phyloP scores from a whole-genome alignment of 2,113 vertebrate genomes.

The Channa maculata region DNA sequence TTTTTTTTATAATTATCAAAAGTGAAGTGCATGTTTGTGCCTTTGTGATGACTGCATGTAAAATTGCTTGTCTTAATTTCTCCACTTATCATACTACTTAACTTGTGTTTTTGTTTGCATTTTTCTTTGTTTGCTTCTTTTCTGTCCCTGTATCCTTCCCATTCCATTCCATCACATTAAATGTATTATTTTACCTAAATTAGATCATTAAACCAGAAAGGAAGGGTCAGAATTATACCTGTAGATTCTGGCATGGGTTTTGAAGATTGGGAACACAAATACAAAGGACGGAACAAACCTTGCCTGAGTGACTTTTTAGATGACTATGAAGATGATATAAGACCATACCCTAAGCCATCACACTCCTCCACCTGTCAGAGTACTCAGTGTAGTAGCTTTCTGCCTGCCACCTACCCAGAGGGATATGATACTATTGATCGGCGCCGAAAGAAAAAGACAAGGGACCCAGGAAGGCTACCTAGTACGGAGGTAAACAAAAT shows the following conservation, averaged over 20 bases:
- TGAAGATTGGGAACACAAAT: conserved; percentile 87
- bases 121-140: conserved; percentile 63
- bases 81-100: conserved; percentile 40
- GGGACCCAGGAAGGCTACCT: conserved; percentile 64
- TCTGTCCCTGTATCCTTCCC: conserved; percentile 49
- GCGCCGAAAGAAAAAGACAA: conserved; percentile 85
- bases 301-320: conserved; percentile 86
- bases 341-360: conserved; percentile 62
- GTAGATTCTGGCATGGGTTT: conserved; percentile 87
- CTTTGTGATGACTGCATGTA: conserved; percentile 48
- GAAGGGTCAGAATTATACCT: conserved; percentile 91
- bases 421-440: conserved; percentile 90
- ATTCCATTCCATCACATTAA: conserved; percentile 34
- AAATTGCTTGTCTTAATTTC: conserved; percentile 35
- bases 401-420: conserved; percentile 84
- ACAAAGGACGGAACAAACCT: conserved; percentile 81
- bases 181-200: conserved; percentile 54
- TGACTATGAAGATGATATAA: conserved; percentile 65
- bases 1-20: no score
- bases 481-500: conserved; percentile 40
- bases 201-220: conserved; percentile 85
- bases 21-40: not conserved
- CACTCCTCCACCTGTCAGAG: conserved; percentile 52
- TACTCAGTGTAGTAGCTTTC: conserved; percentile 52
- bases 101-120: conserved; percentile 62